Base-by-base conservation (phyloP, 2,888 invertebrate species). In the Lithophane socia region DNA sequence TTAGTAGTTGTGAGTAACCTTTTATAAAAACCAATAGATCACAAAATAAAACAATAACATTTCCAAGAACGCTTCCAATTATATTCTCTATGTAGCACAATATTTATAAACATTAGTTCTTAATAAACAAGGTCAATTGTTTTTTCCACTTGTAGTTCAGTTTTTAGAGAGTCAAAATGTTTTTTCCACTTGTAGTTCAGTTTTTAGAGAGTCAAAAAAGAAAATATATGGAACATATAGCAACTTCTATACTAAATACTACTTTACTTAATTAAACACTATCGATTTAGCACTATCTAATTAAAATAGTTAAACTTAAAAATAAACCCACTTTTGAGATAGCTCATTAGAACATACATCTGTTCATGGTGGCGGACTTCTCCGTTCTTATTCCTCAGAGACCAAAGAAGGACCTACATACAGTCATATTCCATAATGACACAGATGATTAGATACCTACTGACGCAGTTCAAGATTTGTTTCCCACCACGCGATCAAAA, bases 21-120 rank as follows among this genome's bases (percentile, higher is more conserved):
- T 69, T 63, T 60, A 70, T 66, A 66, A 75, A 79, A 83, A 83
- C 52, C 12, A 47, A 65, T 54, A 49, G 5, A 73, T 60, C 52
- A 75, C 58, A 83, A 80, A 80, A 83, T 74, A 71, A 61, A 74
- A 79, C 61, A 69, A 79, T 83, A 82, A 83, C 63, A 83, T 21
- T 73, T 83, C 82, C 37, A 29, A 29, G 29, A 29, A 29, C 29
- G 29, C 29, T 29, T 29, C 29, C 29, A 29, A 29, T 29, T 29
- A 29, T 12, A 49, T 13, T 83, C 83, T 83, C 58, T 75, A 8
- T 72, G 44, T 29, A 37, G 37, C 16, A 37, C n/a, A 58, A 63
- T 47, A 58, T 66, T 58, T 82, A 66, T 69, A 69, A 71, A 83
- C 24, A 64, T 54, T 3, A 18, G 24, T 24, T 77, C 10, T 71